Evolutionary conservation across 2,888 invertebrate species (phyloP), one percentile per base, ranked within the genome.

Genomic region (Ectobius pallidus): DNA sequence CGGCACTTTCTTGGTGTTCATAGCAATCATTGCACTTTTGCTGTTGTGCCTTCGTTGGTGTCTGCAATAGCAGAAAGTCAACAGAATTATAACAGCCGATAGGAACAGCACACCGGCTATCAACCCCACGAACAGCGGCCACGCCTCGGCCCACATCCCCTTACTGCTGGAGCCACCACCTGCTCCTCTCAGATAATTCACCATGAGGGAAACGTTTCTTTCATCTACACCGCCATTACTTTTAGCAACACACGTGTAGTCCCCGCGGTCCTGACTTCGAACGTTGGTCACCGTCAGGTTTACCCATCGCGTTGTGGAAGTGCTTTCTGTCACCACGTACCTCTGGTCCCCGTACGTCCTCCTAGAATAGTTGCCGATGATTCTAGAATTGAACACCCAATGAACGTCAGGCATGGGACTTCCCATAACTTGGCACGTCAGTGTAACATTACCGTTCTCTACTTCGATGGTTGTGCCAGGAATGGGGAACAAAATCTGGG

Each of bases 211-310:
- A 16, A 95, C 84, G 80, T 92, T 93, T 61, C 89, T 88, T 80
- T 93, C 92, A 76, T 90, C 91, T 2, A 89, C 88, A 0, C 95
- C 96, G 0, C 93, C 96, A 0, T 89, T 87, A 81, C 94, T 96
- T 79, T 90, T 91, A 0, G 95, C 95, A 2, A 92, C 87, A 80
- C 96, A 96, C 58, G 89, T 86, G 81, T 93, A 93, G 68, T 90
- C 88, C 0, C 93, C 93, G 77, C 89, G 88, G 79, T 93, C 93
- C 16, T 87, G 86, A 9, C 83, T 83, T 1, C 86, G 84, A 0
- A 90, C 87, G 27, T 90, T 87, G 0, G 87, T 83, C 61, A 93
- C 89, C 1, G 91, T 92, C 62, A 94, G 82, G 80, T 93, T 91
- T 20, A 89, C 87, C 90, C 90, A 91, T 16, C 71, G 30, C 14